Conservation (phyloP, 2,888 invertebrate genomes). For the Poecilobothrus nobilitatus region DNA sequence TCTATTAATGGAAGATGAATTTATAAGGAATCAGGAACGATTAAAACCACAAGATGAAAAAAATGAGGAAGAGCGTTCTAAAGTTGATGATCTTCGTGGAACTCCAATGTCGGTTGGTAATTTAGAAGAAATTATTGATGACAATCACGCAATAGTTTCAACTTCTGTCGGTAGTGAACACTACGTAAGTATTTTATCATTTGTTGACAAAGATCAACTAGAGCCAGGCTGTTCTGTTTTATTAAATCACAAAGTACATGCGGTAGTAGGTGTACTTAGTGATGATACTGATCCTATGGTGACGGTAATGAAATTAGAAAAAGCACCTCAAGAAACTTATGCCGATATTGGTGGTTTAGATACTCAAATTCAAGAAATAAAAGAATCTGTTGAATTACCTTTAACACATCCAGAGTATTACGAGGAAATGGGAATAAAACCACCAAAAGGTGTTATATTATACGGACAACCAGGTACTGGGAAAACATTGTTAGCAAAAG, state of each 20-base stretch:
- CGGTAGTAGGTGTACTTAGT: constrained; percentile 96
- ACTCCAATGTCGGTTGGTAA: constrained; percentile 99
- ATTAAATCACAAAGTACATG: constrained; percentile 98
- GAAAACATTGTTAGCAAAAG: constrained; percentile 95
- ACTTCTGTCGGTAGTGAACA: constrained; percentile 99
- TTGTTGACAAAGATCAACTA: constrained; percentile 98
- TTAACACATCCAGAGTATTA: constrained; percentile 99
- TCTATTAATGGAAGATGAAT: constrained; percentile 97
- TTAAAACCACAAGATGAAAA: constrained; percentile 98
- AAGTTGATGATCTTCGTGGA: constrained; percentile 96
- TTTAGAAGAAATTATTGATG: constrained; percentile 98
- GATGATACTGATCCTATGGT: constrained; percentile 99
- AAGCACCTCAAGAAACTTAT: constrained; percentile 98
- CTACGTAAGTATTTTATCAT: constrained; percentile 97
- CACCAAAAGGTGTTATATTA: constrained; percentile 97
- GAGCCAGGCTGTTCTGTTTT: constrained; percentile 98
- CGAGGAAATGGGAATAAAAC: constrained; percentile 99
- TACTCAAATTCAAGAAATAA: constrained; percentile 95
- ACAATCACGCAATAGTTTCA: constrained; percentile 98
- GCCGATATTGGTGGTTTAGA: constrained; percentile 97
- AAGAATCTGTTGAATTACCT: constrained; percentile 97
- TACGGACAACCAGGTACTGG: constrained; percentile 98
- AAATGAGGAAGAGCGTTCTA: constrained; percentile 95
- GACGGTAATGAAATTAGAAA: constrained; percentile 99
- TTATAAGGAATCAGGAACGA: constrained; percentile 95